Base-by-base conservation (phyloP, 2,113 vertebrate genomes). In the Sturnira hondurensis region DNA sequence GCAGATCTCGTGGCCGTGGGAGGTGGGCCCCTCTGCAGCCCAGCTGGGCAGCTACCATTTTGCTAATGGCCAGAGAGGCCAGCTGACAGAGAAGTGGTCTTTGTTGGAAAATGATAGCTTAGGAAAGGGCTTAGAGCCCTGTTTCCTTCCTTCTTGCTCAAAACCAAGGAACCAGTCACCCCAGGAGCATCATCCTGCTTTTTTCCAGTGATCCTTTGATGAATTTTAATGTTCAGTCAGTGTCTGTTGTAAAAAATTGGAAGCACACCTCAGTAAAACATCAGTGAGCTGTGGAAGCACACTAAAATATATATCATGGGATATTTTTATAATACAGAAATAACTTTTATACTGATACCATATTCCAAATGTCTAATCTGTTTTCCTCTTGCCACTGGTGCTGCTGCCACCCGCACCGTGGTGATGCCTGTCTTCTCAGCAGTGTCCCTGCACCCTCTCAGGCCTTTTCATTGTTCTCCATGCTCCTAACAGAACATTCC, bases 141-240 rank as follows among this genome's bases (percentile, higher is more conserved):
- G 0, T 80, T 86, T 93, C 63, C 74, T 90, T 61, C 36, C 58
- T 88, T 65, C 91, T 91, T 93, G 33, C 56, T 50, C 31, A 74
- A 41, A 67, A 63, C 70, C n/a, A 41, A 90, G 45, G 73, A 95
- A 3, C 52, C 41, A 33, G 11, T 58, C 61, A 7, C 50, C 89
- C 76, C 26, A 11, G 58, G 74, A 92, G 50, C 47, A 45, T 93
- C 31, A 67, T 65, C 45, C 50, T 86, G 20, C 14, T 52, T 78
- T 89, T 91, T 84, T 20, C 47, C 33, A n/a, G 1, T 77, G 63
- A 88, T 45, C 54, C 83, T 95, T 82, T 86, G 63, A 94, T 84
- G 83, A 91, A 87, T 86, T 86, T 86, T 86, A 71, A 91, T 84
- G 74, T 96, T 92, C 63, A 47, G 52, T 89, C 86, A 54, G 58